Evolutionary conservation across 1,140 invertebrate genomes (phyloP), one percentile per base, ranked within the genome.

Genomic region (Apis florea): DNA sequence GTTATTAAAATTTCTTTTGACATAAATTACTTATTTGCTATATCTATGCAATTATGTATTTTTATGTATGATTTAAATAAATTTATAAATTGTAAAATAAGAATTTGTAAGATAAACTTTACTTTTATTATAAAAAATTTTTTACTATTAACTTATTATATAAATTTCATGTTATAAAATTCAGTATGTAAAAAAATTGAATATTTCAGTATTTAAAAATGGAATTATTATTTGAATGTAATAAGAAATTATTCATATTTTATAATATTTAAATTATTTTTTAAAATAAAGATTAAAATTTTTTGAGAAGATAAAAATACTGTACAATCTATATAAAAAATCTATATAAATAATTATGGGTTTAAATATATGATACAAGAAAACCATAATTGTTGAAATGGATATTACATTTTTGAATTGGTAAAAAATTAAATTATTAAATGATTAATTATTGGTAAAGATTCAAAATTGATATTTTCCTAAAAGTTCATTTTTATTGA

Each of bases 1-100:
- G 93, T 83, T 93, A 93, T 79, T 94, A 83, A 91, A 21, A 69
- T 51, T n/a, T 67, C 24, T 51, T 10, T 21, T 19, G 47, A 56
- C 56, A 17, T 56, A n/a, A 63, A 79, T 54, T 63, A 56, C 19
- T 47, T 59, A 54, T 31, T 13, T 69, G 13, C 11, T 26, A 67
- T 56, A 24, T n/a, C n/a, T 67, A 21, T 77, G 24, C 13, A 58
- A 19, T 2, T 53, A 26, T 53, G n/a, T 58, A 31, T 26, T 26
- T 70, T 78, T 13, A 78, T 15, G 31, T 9, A 70, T 11, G 8
- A 40, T 24, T 49, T 56, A 56, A 67, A 56, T 67, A 54, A n/a
- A 78, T 53, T 17, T 51, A 17, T 51, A 31, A 40, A 24, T 59
- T 49, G 5, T 26, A 17, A 68, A 13, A 68, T 66, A 40, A 66